phyloP scores from a whole-genome alignment of 2,888 invertebrate genomes.

The Drosophila sordidula region DNA sequence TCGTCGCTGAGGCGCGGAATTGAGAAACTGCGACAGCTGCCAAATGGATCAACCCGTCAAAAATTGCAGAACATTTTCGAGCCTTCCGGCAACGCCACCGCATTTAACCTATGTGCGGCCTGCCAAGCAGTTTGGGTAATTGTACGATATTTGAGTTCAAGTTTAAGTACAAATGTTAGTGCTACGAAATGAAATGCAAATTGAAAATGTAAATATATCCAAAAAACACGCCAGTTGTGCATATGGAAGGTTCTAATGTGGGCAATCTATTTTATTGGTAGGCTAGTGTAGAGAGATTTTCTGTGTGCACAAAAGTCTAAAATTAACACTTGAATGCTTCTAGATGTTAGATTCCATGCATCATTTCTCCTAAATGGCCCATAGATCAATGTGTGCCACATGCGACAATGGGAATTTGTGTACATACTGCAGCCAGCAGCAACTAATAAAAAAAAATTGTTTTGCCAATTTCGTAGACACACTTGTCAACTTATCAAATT shows the following conservation, averaged over 20 bases:
- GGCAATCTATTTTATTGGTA: conserved; percentile 11
- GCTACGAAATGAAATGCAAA: conserved; percentile 61
- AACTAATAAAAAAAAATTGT: conserved; percentile 70
- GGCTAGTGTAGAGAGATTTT: conserved; percentile 47
- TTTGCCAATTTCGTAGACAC: conserved; percentile 53
- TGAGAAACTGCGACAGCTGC: conserved; percentile 69
- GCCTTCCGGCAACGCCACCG: conserved; percentile 51
- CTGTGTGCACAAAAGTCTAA: conserved; percentile 40
- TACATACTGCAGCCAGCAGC: conserved; percentile 30
- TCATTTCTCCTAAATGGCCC: conserved; percentile 8
- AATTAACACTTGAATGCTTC: conserved; percentile 67
- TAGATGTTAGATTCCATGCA: conserved; percentile 56
- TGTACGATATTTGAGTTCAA: conserved; percentile 69
- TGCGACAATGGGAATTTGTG: conserved; percentile 27
- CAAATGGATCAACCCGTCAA: conserved; percentile 44
- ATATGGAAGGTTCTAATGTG: conserved; percentile 19
- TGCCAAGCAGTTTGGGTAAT: conserved; percentile 48
- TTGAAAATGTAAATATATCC: conserved; percentile 68
- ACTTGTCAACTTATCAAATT: conserved; percentile 44
- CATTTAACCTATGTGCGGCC: conserved; percentile 64
- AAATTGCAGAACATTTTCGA: conserved; percentile 40
- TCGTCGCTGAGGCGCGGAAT: conserved; percentile 54
- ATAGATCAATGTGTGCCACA: conserved; percentile 41
- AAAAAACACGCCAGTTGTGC: conserved; percentile 12
- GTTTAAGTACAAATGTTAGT: conserved; percentile 53